phyloP scores from a whole-genome alignment of 2,113 vertebrate species.

The Cinclus mexicanus region DNA sequence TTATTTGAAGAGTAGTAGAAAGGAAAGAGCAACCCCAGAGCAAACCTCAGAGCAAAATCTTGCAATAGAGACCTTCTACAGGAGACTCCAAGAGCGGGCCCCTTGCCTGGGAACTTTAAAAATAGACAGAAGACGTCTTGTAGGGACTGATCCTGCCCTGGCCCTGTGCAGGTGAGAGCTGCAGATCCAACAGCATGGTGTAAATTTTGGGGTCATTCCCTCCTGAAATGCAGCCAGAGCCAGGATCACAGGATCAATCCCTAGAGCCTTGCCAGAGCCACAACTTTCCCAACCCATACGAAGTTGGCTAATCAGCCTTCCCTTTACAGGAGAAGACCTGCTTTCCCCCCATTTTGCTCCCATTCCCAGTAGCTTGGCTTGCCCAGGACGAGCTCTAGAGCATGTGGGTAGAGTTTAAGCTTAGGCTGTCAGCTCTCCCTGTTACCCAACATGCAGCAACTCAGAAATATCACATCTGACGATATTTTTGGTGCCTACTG shows the following conservation, averaged over 20 bases:
- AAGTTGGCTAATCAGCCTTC: background rate
- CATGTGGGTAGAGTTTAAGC: constrained; percentile 9
- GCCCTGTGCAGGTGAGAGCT: background rate
- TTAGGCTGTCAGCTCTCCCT: constrained; percentile 14
- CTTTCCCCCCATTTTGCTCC: background rate
- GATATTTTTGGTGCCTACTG: constrained; percentile 66
- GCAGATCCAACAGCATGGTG: background rate
- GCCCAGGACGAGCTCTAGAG: constrained; percentile 7
- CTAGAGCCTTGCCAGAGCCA: background rate
- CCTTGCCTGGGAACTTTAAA: background rate
- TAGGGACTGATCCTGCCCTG: background rate
- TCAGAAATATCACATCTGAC: constrained; percentile 54
- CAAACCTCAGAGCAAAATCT: background rate
- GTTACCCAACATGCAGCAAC: constrained; percentile 40
- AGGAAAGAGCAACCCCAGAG: background rate
- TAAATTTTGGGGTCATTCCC: background rate
- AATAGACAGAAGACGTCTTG: background rate
- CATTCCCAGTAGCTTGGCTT: background rate
- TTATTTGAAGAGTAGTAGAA: background rate
- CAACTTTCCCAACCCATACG: background rate
- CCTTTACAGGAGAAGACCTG: background rate
- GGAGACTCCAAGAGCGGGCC: background rate
- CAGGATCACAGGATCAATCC: background rate
- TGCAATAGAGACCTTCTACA: background rate
- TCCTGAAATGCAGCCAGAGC: background rate